Percentiles rank a stretch among this genome's conserved stretches.
These are phyloP conservation scores for Latheticus oryzae DNA, from an alignment of 2,888 invertebrate species.

Conservation along the genomic window DNA sequence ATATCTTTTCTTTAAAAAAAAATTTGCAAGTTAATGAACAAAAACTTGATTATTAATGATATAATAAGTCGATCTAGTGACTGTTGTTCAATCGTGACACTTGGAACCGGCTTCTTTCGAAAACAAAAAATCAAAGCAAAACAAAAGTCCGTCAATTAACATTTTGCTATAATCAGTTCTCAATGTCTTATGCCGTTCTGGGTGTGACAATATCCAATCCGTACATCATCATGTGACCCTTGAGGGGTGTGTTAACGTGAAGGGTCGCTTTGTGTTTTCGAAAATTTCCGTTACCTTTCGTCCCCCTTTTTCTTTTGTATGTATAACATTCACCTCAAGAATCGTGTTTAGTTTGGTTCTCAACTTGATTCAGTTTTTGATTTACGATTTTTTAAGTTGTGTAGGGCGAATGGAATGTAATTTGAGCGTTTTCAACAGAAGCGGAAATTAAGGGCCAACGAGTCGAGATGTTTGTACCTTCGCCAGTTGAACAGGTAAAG, in stretches of 20 bases:
- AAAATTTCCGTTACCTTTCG: constrained; percentile 10
- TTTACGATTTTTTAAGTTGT: constrained; percentile 17
- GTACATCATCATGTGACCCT: no score
- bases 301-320: constrained; percentile 10
- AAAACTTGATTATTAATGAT: no score
- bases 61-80: no score
- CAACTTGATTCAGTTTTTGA: no score
- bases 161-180: no score
- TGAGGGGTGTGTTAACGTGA: constrained; percentile 16
- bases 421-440: constrained; percentile 27
- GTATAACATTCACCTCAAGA: neutral
- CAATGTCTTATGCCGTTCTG: no score
- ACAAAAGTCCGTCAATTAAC: no score
- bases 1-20: neutral
- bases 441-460: constrained; percentile 16
- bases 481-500: constrained; percentile 39
- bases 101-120: no score
- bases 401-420: constrained; percentile 20
- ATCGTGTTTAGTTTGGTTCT: neutral
- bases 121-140: no score
- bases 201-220: no score
- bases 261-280: constrained; percentile 11
- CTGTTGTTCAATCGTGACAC: no score
- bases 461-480: constrained; percentile 33
- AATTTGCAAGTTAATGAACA: no score